These are phyloP conservation scores for Pluvianellus socialis DNA, from an alignment of 2,113 vertebrate genomes.

Conservation along the genomic window DNA sequence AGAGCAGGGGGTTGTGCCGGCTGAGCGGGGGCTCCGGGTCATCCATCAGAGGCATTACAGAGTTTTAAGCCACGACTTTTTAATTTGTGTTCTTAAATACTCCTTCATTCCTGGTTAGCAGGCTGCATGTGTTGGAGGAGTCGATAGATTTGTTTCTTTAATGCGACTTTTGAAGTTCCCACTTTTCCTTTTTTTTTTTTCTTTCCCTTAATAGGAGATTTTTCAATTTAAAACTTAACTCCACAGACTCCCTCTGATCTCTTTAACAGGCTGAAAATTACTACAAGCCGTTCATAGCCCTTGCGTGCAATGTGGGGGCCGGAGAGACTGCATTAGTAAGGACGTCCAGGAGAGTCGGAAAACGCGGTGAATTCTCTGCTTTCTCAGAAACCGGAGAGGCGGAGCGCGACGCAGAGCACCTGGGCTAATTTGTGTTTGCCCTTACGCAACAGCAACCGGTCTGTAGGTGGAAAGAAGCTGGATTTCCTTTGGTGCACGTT, in stretches of 20 bases:
- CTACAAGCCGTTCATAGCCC: not conserved
- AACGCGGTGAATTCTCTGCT: too few species aligned
- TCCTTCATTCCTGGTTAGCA: not conserved
- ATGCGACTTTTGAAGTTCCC: not conserved
- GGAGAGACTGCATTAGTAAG: not conserved
- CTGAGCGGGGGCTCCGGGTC: not conserved
- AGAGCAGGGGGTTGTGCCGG: not conserved
- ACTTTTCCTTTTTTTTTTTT: not conserved
- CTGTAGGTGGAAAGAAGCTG: not conserved
- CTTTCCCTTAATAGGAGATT: not conserved
- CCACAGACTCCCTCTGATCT: not conserved
- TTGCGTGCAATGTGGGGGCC: not conserved
- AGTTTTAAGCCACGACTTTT: not conserved
- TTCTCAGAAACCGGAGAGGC: too few species aligned
- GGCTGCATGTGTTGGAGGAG: not conserved
- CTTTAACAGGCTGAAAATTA: not conserved
- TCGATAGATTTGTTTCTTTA: not conserved
- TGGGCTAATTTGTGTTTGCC: not conserved
- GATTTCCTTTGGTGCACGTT: not conserved
- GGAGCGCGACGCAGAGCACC: too few species aligned
- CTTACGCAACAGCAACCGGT: rapidly evolving
- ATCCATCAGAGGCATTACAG: not conserved
- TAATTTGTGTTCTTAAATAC: not conserved
- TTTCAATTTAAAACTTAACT: not conserved
- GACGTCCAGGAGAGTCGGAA: not conserved